phyloP scores from a whole-genome alignment of 1,140 invertebrate genomes.

The Drosophila busckii region DNA sequence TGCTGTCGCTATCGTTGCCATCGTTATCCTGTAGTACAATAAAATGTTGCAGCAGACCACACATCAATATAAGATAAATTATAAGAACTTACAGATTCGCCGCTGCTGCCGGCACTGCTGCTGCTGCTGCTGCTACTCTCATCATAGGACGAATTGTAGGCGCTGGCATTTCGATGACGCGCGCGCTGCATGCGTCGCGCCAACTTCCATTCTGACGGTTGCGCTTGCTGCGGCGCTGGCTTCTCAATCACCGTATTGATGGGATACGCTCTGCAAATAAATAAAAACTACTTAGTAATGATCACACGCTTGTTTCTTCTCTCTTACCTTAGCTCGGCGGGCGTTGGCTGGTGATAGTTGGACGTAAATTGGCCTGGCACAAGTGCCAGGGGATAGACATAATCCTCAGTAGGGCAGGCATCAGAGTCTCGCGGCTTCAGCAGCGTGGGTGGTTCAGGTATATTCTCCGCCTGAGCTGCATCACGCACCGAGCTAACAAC shows the following conservation, averaged over 20 bases:
- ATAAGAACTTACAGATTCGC: constrained; percentile 42
- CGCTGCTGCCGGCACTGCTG: constrained; percentile 42
- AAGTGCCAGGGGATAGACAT: constrained; percentile 90
- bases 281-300: background rate
- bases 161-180: constrained; percentile 29
- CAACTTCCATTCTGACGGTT: background rate
- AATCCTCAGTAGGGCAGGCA: constrained; percentile 33
- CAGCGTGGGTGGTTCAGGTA: constrained; percentile 46
- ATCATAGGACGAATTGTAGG: constrained; percentile 19
- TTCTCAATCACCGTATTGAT: constrained; percentile 93
- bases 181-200: constrained; percentile 15
- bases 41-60: background rate
- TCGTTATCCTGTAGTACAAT: constrained; percentile 39
- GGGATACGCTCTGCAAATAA: constrained; percentile 84
- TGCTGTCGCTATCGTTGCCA: constrained; percentile 51
- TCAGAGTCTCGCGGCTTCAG: constrained; percentile 37
- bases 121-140: constrained; percentile 33
- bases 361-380: constrained; percentile 96
- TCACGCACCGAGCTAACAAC: constrained; percentile 37
- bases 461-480: constrained; percentile 54
- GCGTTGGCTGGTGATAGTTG: constrained; percentile 85
- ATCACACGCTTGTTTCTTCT: background rate
- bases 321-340: constrained; percentile 83
- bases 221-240: constrained; percentile 81
- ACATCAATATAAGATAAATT: background rate